Evolutionary conservation across 1,140 invertebrate species (phyloP).

Genomic region (Maconellicoccus hirsutus): DNA sequence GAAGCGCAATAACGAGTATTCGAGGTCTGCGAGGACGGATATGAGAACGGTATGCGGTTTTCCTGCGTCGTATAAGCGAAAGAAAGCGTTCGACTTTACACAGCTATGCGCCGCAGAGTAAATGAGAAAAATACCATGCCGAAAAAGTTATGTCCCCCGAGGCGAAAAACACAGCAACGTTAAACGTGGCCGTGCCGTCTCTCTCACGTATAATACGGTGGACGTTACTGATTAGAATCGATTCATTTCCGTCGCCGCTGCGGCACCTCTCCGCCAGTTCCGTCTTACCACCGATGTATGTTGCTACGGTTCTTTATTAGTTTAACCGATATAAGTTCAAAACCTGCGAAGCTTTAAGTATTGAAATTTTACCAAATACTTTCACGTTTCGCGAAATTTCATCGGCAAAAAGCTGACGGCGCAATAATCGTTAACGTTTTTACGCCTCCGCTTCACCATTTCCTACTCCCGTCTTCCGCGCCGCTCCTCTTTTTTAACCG

Average conservation of each 20-base stretch:
- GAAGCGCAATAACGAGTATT: no score
- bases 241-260: background rate
- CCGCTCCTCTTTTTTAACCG: no score
- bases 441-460: no score
- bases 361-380: slow-evolving; percentile 5
- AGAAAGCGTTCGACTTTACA: no score
- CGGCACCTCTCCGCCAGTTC: no score
- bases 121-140: background rate
- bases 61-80: no score
- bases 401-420: no score
- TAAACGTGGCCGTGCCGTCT: background rate
- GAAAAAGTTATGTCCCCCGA: slow-evolving; percentile 3
- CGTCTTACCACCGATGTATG: background rate
- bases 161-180: background rate
- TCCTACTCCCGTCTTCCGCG: no score
- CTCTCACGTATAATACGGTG: background rate
- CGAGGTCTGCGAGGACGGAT: no score
- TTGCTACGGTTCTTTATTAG: background rate
- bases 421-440: no score
- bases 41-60: no score
- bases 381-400: background rate
- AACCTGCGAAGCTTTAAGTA: background rate
- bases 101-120: background rate
- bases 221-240: slow-evolving; percentile 1
- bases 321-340: background rate